A percentile compares a stretch with the other conserved stretches of the same genome.
Conservation (phyloP, 2,113 vertebrate species). For the Chloropsis cyanopogon region DNA sequence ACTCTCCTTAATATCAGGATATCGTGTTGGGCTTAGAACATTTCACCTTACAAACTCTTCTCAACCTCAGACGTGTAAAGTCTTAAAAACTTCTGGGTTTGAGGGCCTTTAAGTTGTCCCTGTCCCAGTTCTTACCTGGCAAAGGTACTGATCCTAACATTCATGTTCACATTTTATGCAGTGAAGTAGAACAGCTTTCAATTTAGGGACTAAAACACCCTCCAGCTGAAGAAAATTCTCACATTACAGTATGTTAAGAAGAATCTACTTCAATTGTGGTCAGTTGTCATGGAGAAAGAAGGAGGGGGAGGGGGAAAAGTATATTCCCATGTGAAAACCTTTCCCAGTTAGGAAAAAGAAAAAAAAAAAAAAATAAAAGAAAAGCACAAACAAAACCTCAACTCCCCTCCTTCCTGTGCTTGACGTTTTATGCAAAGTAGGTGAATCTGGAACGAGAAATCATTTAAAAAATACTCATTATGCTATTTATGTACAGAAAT, state of each 20-base stretch:
- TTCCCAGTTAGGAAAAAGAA: background rate
- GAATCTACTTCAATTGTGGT: slow-evolving; percentile 80
- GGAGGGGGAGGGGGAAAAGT: background rate
- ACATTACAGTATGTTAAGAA: slow-evolving; percentile 77
- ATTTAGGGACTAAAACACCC: slow-evolving; percentile 78
- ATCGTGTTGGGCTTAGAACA: background rate
- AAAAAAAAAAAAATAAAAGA: background rate
- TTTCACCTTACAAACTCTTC: background rate
- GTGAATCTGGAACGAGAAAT: slow-evolving; percentile 75
- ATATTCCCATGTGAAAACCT: slow-evolving; percentile 71
- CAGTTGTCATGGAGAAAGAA: slow-evolving; percentile 71
- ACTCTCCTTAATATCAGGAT: background rate
- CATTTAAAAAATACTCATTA: slow-evolving; percentile 80
- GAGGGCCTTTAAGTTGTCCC: background rate
- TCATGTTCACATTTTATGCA: background rate
- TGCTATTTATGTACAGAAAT: slow-evolving; percentile 79
- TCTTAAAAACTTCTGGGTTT: background rate
- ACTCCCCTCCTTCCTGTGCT: slow-evolving; percentile 21
- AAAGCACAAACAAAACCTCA: background rate
- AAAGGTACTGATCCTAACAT: background rate
- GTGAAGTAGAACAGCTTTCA: slow-evolving; percentile 71
- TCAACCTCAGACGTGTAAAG: background rate
- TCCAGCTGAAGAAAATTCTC: slow-evolving; percentile 81
- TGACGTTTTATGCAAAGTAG: slow-evolving; percentile 73
- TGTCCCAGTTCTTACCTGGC: slow-evolving; percentile 33